Evolutionary conservation across 2,888 invertebrate species (phyloP), one percentile per base, ranked within the genome.

Genomic region (Eustalomyia histrio): DNA sequence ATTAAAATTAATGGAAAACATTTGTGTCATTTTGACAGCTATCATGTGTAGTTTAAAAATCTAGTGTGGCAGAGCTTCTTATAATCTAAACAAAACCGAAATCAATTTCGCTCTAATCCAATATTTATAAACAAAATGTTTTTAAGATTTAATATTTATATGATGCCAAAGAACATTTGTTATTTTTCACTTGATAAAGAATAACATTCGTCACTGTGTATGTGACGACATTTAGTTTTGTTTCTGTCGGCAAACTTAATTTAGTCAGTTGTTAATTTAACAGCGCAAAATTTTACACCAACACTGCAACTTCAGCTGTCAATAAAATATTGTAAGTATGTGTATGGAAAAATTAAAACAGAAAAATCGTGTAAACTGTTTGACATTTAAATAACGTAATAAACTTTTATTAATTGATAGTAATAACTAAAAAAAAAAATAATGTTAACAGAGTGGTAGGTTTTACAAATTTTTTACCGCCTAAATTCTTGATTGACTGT

Each of bases 301-400:
- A 61, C 67, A 60, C 47, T 16, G 29, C 58, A 16, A 24, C 29
- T 55, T n/a, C 2, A 52, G 2, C 16, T 75, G 75, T 55, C 75
- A 61, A 76, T 76, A 68, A 53, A 60, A 43, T n/a, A 18, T 43
- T 69, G 18, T 10, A n/a, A n/a, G n/a, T n/a, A n/a, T n/a, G n/a
- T n/a, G n/a, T n/a, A n/a, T n/a, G n/a, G 21, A 21, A 24, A 14
- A 55, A 6, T 29, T 4, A 35, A 53, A 50, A 64, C 33, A 76
- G 50, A 55, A 64, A 76, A 64, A 50, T 69, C 69, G 76, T 76
- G 76, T 68, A 71, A 60, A 71, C 21, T 53, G n/a, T 18, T 71
- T 71, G 69, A 71, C 76, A 65, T 76, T 71, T 76, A 58, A 69
- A 71, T 76, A 58, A 71, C 29, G 50, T 29, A 57, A 76, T 76